Evolutionary conservation across 2,888 invertebrate genomes (phyloP).

Genomic region (Metellina segmentata): DNA sequence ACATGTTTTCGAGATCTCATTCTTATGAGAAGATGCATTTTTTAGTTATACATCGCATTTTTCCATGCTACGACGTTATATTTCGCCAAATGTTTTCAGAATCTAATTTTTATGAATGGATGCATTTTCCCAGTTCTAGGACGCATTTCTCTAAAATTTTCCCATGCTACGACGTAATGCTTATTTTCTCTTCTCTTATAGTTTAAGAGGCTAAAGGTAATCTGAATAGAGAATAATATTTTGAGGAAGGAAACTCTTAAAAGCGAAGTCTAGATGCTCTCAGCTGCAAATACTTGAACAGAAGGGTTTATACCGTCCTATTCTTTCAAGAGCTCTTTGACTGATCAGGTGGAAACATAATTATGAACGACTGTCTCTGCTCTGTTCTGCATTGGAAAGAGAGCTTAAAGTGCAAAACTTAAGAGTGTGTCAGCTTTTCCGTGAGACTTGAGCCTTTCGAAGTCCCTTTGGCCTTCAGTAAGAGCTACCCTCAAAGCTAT

Average conservation of each 20-base stretch:
- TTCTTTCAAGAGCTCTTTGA: constrained; percentile 49
- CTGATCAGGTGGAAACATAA: constrained; percentile 59
- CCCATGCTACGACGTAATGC: not conserved
- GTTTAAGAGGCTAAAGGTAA: not conserved
- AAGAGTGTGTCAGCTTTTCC: constrained; percentile 29
- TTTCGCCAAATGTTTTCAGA: too few relatives aligned
- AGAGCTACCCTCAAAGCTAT: constrained; percentile 35
- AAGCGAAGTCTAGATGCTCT: not conserved
- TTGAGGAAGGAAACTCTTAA: not conserved
- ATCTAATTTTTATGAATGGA: too few relatives aligned
- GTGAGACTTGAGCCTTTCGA: constrained; percentile 19
- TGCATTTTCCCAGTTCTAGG: too few relatives aligned
- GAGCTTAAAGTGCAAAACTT: constrained; percentile 34
- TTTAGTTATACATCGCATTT: too few relatives aligned
- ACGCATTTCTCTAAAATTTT: too few relatives aligned
- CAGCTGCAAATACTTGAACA: constrained; percentile 31
- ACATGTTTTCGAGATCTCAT: too few relatives aligned
- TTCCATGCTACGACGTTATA: too few relatives aligned
- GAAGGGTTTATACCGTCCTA: constrained; percentile 17
- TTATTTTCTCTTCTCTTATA: not conserved
- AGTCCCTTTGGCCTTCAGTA: constrained; percentile 20
- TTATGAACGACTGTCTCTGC: constrained; percentile 34
- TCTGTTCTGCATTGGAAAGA: not conserved
- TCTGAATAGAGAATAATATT: not conserved
- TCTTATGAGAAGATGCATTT: too few relatives aligned